Evolutionary conservation across 2,113 vertebrate species (phyloP).

Genomic region (Hepsetus odoe): DNA sequence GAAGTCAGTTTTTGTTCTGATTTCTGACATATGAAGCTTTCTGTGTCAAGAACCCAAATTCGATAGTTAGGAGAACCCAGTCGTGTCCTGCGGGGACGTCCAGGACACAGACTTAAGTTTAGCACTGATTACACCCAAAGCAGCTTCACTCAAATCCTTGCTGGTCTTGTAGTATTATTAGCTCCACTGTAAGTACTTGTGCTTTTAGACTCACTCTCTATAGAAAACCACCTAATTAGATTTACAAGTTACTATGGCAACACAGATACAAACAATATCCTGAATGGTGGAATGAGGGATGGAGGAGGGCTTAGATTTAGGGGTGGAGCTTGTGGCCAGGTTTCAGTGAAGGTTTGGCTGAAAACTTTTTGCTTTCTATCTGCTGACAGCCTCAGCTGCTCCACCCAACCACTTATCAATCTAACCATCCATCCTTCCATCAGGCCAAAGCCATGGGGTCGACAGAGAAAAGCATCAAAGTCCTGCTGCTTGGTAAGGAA

Average conservation of each 20-base stretch:
- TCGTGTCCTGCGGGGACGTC: not conserved
- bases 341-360: not conserved
- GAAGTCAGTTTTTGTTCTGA: too few relatives aligned
- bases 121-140: not conserved
- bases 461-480: slow-evolving; percentile 15
- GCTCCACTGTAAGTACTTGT: not conserved
- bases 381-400: slow-evolving; percentile 1
- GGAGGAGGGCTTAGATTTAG: not conserved
- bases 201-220: not conserved
- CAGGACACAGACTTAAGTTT: not conserved
- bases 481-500: slow-evolving; percentile 42
- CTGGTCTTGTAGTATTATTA: not conserved
- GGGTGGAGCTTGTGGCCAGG: not conserved
- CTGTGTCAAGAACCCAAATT: too few relatives aligned
- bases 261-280: not conserved
- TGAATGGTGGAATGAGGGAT: not conserved
- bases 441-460: slow-evolving; percentile 10
- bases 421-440: not conserved
- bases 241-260: not conserved
- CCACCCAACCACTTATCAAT: not conserved
- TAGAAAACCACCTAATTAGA: not conserved
- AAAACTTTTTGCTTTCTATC: not conserved
- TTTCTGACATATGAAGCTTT: too few relatives aligned
- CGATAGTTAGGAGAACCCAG: not conserved
- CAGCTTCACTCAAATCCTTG: not conserved